A percentile compares a stretch with the other conserved stretches of the same genome.
Evolutionary conservation across 1,140 invertebrate species (phyloP).

Genomic region (Tetramorium alpestre): DNA sequence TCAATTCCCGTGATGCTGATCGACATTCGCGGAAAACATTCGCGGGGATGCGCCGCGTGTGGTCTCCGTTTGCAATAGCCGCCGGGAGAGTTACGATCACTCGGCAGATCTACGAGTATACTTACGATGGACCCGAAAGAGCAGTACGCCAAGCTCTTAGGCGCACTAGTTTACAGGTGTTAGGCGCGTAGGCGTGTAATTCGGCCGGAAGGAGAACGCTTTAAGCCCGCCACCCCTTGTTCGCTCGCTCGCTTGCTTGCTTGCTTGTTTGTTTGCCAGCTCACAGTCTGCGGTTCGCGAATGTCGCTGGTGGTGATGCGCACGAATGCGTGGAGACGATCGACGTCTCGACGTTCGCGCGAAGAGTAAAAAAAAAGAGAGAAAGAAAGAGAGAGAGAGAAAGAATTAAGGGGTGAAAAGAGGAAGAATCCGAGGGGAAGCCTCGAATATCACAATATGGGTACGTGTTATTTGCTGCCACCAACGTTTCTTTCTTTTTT

Average conservation of each 20-base stretch:
- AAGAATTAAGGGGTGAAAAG: not conserved
- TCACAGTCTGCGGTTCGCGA: slow-evolving; percentile 49
- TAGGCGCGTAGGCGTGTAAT: slow-evolving; percentile 70
- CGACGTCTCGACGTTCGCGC: slow-evolving; percentile 36
- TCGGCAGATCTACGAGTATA: slow-evolving; percentile 61
- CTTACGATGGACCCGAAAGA: slow-evolving; percentile 71
- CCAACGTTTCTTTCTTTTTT: slow-evolving; percentile 75
- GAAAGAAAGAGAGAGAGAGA: not conserved
- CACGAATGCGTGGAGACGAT: slow-evolving; percentile 35
- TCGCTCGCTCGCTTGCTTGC: slow-evolving; percentile 31
- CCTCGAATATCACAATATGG: slow-evolving; percentile 36
- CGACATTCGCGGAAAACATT: too few species aligned
- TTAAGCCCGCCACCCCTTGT: slow-evolving; percentile 48
- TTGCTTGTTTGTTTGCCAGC: slow-evolving; percentile 16
- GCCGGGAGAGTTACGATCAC: slow-evolving; percentile 52
- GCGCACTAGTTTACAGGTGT: slow-evolving; percentile 63
- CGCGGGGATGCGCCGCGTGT: not conserved
- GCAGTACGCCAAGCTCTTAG: slow-evolving; percentile 59
- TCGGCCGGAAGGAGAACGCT: slow-evolving; percentile 58
- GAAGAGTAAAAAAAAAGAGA: not conserved
- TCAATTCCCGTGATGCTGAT: not conserved
- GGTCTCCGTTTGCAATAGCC: slow-evolving; percentile 39
- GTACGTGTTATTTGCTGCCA: slow-evolving; percentile 85
- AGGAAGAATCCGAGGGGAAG: slow-evolving; percentile 23
- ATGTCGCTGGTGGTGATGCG: slow-evolving; percentile 9